Evolutionary conservation across 2,888 invertebrate genomes (phyloP).

Genomic region (Noctua janthina): DNA sequence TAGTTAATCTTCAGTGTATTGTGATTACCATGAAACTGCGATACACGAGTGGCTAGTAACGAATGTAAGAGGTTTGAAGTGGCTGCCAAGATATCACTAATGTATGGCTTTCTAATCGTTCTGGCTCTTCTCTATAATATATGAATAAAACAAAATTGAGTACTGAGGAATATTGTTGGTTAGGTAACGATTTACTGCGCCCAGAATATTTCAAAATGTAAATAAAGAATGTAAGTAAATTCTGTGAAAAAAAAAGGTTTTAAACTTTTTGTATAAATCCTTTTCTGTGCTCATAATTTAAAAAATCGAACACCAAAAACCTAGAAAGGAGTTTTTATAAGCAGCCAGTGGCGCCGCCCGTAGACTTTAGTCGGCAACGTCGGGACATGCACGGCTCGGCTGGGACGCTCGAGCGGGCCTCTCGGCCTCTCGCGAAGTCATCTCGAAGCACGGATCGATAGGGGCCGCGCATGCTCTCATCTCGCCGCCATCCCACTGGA

Average conservation of each 20-base stretch:
- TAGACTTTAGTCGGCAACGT: constrained; percentile 56
- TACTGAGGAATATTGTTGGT: constrained; percentile 2
- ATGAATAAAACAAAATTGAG: constrained; percentile 41
- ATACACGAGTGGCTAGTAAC: constrained; percentile 33
- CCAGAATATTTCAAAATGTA: neutral
- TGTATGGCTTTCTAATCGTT: constrained; percentile 59
- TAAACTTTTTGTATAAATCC: neutral
- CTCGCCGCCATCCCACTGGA: constrained; percentile 68
- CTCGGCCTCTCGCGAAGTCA: constrained; percentile 69
- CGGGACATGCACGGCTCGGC: constrained; percentile 64
- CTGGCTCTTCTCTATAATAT: constrained; percentile 45
- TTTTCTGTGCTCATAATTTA: neutral
- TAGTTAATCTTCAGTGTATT: constrained; percentile 49
- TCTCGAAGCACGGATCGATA: constrained; percentile 82
- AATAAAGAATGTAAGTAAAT: neutral
- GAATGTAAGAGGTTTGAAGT: constrained; percentile 59
- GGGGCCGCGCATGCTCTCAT: constrained; percentile 81
- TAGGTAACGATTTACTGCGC: constrained; percentile 6
- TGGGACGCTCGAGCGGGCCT: constrained; percentile 63
- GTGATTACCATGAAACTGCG: constrained; percentile 45
- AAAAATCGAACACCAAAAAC: constrained; percentile 24
- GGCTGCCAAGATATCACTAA: constrained; percentile 57
- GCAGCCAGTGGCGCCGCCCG: constrained; percentile 45
- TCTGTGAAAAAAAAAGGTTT: constrained; percentile 12
- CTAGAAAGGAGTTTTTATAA: constrained; percentile 29